Evolutionary conservation across 2,888 invertebrate species (phyloP).

Genomic region (Plusia festucae): DNA sequence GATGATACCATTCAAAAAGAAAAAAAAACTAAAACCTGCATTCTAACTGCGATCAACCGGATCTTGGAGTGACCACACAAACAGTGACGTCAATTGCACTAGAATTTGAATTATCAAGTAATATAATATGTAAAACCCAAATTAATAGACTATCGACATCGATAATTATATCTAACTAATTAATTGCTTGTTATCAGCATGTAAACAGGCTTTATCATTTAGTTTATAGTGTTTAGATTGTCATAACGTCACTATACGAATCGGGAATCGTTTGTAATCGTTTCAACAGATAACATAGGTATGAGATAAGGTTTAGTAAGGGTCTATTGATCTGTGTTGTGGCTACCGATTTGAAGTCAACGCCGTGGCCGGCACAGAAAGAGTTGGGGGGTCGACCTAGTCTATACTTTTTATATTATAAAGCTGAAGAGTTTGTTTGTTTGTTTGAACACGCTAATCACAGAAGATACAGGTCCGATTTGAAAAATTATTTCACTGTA

Average conservation of each 20-base stretch:
- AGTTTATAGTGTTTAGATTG: constrained; percentile 33
- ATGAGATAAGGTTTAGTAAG: background rate
- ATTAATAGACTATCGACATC: background rate
- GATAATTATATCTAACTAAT: constrained; percentile 22
- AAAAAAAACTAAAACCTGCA: background rate
- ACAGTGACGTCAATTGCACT: background rate
- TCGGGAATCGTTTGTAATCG: constrained; percentile 45
- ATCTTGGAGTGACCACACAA: background rate
- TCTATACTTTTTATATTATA: too few relatives aligned
- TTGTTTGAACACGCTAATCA: too few relatives aligned
- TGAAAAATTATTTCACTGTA: too few relatives aligned
- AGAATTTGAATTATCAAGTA: background rate
- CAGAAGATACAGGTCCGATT: too few relatives aligned
- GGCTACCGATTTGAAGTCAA: too few relatives aligned
- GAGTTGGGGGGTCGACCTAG: too few relatives aligned
- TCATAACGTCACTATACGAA: constrained; percentile 43
- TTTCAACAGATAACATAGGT: constrained; percentile 26
- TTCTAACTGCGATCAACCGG: background rate
- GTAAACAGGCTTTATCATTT: constrained; percentile 32
- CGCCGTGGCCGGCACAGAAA: too few relatives aligned
- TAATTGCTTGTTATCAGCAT: constrained; percentile 30
- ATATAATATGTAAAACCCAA: background rate
- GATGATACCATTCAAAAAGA: too few relatives aligned
- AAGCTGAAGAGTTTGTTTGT: too few relatives aligned
- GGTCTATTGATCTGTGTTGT: background rate